Conservation (phyloP, 2,888 invertebrate species). For the Hirtodrosophila duncani region DNA sequence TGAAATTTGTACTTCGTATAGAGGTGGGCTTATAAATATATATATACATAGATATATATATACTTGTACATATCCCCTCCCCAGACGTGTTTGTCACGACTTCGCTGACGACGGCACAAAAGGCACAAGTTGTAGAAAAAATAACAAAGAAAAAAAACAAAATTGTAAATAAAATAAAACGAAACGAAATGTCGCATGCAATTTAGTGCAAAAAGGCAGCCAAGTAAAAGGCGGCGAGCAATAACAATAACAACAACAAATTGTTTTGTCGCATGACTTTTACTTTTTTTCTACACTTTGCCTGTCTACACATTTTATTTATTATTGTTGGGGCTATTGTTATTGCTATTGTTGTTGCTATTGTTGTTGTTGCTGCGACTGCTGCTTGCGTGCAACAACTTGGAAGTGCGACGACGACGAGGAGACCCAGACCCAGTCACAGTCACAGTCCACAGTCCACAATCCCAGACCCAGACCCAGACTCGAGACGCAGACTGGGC, state of each 20-base stretch:
- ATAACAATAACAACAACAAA: conserved; percentile 7
- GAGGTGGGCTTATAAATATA: conserved; percentile 14
- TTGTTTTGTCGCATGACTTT: conserved; percentile 55
- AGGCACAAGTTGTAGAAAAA: too few species aligned
- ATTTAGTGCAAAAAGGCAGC: conserved; percentile 59
- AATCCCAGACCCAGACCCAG: too few species aligned
- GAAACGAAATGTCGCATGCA: conserved; percentile 56
- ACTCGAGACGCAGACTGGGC: conserved; percentile 12
- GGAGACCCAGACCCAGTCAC: neutral
- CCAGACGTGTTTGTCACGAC: conserved; percentile 64
- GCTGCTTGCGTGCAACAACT: conserved; percentile 61
- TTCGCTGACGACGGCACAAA: conserved; percentile 42
- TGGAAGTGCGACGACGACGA: conserved; percentile 29
- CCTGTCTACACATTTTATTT: conserved; percentile 29
- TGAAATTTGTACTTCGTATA: conserved; percentile 13
- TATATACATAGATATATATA: neutral
- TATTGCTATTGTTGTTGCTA: too few species aligned
- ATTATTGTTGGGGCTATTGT: conserved; percentile 19
- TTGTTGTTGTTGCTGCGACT: conserved; percentile 13
- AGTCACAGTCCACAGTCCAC: too few species aligned
- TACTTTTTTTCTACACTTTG: conserved; percentile 42
- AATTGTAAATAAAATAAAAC: conserved; percentile 10
- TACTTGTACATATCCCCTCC: conserved; percentile 23
- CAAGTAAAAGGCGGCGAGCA: too few species aligned
- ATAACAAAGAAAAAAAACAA: conserved; percentile 8